Evolutionary conservation across 30 jellyfish, hydroid and myxozoan genomes (phyloP).

Genomic region (Turritopsis dohrnii): DNA sequence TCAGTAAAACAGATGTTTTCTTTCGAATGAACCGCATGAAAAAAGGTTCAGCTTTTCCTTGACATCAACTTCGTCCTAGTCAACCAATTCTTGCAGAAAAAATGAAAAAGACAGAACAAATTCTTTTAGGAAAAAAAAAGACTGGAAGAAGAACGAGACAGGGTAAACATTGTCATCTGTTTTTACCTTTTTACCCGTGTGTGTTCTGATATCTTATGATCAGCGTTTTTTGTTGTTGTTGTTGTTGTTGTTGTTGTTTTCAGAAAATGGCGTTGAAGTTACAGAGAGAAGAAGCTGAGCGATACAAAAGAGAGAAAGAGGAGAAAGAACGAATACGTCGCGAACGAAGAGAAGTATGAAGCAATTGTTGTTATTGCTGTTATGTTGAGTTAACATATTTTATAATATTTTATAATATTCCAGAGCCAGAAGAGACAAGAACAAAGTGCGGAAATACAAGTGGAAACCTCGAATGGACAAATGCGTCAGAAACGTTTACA

Average conservation of each 20-base stretch:
- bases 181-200: not conserved
- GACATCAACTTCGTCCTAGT: too few relatives aligned
- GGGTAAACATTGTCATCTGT: not conserved
- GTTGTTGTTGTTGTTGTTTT: not conserved
- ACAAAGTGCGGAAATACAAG: not conserved
- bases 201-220: not conserved
- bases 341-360: not conserved
- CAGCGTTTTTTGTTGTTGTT: not conserved
- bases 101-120: too few relatives aligned
- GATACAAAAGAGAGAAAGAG: constrained; percentile 24
- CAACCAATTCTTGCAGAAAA: too few relatives aligned
- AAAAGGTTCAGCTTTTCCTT: too few relatives aligned
- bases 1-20: not conserved
- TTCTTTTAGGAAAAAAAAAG: not conserved
- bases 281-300: constrained; percentile 27
- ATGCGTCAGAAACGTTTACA: not conserved
- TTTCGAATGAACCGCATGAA: not conserved
- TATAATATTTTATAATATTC: too few relatives aligned
- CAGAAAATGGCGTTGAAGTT: constrained; percentile 24
- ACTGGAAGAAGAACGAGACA: constrained; percentile 3
- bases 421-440: not conserved
- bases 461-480: not conserved
- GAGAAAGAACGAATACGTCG: constrained; percentile 13
- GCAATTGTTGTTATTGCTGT: not conserved
- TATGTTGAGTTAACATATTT: not conserved